Evolutionary conservation across 2,888 invertebrate species (phyloP).

Genomic region (Furcula furcula): DNA sequence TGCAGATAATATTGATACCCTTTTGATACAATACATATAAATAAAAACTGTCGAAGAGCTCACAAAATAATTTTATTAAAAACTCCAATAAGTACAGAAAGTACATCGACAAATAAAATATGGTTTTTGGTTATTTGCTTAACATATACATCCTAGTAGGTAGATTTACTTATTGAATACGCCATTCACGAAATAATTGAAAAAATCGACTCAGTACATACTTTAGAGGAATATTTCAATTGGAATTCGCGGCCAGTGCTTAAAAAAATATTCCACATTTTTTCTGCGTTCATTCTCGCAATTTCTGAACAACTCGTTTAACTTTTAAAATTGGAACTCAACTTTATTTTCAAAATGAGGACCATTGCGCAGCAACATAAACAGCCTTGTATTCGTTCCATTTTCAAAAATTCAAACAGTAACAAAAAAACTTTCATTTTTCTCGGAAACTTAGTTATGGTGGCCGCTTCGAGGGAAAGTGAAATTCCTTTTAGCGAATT

Average conservation of each 20-base stretch:
- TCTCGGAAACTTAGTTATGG: conserved; percentile 32
- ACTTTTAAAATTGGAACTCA: conserved; percentile 9
- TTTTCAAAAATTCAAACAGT: conserved; percentile 12
- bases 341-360: conserved; percentile 12
- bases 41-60: too few species aligned
- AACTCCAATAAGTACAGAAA: too few species aligned
- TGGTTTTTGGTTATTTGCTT: too few species aligned
- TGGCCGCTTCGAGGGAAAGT: conserved; percentile 18
- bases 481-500: conserved; percentile 31
- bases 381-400: conserved; percentile 6
- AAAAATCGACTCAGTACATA: too few species aligned
- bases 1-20: too few species aligned
- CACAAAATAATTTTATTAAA: too few species aligned
- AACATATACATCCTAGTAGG: too few species aligned
- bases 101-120: too few species aligned
- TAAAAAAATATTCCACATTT: background rate
- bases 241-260: background rate
- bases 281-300: background rate
- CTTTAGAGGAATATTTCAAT: too few species aligned
- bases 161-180: too few species aligned
- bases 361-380: conserved; percentile 6
- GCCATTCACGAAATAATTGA: too few species aligned
- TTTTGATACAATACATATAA: too few species aligned
- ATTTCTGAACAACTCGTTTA: conserved; percentile 6
- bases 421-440: conserved; percentile 33